A percentile compares a stretch with the other conserved stretches of the same genome.
Conservation (phyloP, 2,797 vertebrate species). For the Sebastes vulpes region DNA sequence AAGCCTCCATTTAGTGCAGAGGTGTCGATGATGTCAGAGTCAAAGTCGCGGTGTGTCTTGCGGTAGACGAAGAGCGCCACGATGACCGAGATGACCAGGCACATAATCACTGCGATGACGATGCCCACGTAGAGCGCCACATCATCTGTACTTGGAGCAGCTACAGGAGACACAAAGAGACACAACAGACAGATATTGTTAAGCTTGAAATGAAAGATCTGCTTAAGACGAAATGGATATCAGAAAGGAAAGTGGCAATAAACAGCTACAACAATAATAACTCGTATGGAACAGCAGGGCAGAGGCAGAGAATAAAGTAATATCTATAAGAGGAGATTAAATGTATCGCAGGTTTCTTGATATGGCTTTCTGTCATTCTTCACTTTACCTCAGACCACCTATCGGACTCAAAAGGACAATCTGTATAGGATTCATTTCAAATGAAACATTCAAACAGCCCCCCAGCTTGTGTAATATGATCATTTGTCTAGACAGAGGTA, state of each 20-base stretch:
- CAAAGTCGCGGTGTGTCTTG: conserved; percentile 95
- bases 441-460: conserved; percentile 52
- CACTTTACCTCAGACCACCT: conserved; percentile 23
- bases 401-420: conserved; percentile 32
- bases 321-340: background rate
- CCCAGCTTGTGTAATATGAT: conserved; percentile 43
- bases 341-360: background rate
- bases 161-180: conserved; percentile 70
- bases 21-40: conserved; percentile 95
- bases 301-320: background rate
- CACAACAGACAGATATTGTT: background rate
- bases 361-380: background rate
- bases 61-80: conserved; percentile 95
- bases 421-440: conserved; percentile 43
- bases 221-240: background rate
- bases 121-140: conserved; percentile 94
- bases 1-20: conserved; percentile 94
- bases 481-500: conserved; percentile 55
- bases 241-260: conserved; percentile 3
- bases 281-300: background rate
- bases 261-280: background rate
- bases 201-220: background rate
- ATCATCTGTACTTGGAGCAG: conserved; percentile 93
- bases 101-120: conserved; percentile 94
- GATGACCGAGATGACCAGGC: conserved; percentile 92